phyloP scores from a whole-genome alignment of 2,113 vertebrate genomes.

The Geococcyx californianus region DNA sequence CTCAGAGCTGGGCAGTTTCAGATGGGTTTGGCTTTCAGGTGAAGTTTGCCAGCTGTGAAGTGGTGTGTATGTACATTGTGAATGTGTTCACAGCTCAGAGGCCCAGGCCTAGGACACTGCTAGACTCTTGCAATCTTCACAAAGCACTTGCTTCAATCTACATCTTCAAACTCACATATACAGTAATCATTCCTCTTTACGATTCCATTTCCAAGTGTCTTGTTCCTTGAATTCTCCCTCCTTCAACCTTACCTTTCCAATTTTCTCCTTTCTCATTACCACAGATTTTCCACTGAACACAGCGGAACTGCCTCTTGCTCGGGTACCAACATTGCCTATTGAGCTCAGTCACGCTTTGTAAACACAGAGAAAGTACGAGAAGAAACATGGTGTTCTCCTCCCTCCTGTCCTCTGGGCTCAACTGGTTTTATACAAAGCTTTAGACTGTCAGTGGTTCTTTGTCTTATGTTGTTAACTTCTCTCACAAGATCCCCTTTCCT shows the following conservation, averaged over 20 bases:
- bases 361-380: neutral
- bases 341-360: neutral
- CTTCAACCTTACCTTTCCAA: neutral
- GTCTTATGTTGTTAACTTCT: neutral
- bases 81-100: neutral
- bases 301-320: neutral
- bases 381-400: neutral
- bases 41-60: no score
- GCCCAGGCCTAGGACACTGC: no score
- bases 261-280: neutral
- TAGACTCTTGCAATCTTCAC: neutral
- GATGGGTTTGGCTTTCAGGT: no score
- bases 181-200: neutral
- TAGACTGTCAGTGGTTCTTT: neutral
- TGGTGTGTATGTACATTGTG: accelerated
- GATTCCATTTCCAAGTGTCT: neutral
- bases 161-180: neutral
- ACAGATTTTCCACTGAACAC: neutral
- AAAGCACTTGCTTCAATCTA: neutral
- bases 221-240: neutral
- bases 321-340: accelerated
- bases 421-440: neutral
- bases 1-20: neutral
- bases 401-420: neutral
- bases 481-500: neutral